These are phyloP conservation scores for Cataglyphis cursor DNA, from an alignment of 2,888 invertebrate genomes.

Conservation along the genomic window DNA sequence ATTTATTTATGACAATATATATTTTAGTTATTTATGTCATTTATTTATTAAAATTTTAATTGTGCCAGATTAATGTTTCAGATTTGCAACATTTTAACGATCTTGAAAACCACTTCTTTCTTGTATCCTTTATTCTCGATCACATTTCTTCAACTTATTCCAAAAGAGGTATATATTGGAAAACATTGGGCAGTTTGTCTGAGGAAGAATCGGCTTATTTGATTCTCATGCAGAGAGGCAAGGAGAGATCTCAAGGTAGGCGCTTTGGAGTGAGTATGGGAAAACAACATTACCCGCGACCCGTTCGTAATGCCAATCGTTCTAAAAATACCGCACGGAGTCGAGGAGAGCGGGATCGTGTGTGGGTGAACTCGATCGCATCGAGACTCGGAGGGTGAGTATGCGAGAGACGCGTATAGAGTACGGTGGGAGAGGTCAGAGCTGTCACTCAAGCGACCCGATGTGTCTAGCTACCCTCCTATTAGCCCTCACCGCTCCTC, in stretches of 20 bases:
- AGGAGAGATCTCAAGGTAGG: slow-evolving; percentile 21
- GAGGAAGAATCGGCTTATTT: slow-evolving; percentile 8
- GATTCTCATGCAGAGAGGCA: slow-evolving; percentile 24
- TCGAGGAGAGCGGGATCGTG: slow-evolving; percentile 64
- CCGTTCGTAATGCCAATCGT: slow-evolving; percentile 53
- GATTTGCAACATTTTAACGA: background rate
- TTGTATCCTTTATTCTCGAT: background rate
- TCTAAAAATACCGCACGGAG: slow-evolving; percentile 45
- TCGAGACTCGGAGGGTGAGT: slow-evolving; percentile 70
- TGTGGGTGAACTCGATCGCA: slow-evolving; percentile 72
- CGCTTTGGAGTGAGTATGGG: slow-evolving; percentile 37
- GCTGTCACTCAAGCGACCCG: slow-evolving; percentile 85
- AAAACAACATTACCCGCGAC: slow-evolving; percentile 49
- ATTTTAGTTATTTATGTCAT: background rate
- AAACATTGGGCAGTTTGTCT: background rate
- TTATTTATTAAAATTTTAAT: background rate
- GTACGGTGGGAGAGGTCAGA: slow-evolving; percentile 84
- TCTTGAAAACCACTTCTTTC: background rate
- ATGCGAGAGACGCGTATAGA: slow-evolving; percentile 62
- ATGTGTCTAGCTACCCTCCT: slow-evolving; percentile 85
- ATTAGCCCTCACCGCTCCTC: slow-evolving; percentile 83
- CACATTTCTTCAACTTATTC: background rate
- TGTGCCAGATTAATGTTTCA: background rate
- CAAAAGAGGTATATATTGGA: background rate
- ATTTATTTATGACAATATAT: background rate